A percentile compares a stretch with the other conserved stretches of the same genome.
Conservation (phyloP, 2,113 vertebrate species). For the Motacilla alba region DNA sequence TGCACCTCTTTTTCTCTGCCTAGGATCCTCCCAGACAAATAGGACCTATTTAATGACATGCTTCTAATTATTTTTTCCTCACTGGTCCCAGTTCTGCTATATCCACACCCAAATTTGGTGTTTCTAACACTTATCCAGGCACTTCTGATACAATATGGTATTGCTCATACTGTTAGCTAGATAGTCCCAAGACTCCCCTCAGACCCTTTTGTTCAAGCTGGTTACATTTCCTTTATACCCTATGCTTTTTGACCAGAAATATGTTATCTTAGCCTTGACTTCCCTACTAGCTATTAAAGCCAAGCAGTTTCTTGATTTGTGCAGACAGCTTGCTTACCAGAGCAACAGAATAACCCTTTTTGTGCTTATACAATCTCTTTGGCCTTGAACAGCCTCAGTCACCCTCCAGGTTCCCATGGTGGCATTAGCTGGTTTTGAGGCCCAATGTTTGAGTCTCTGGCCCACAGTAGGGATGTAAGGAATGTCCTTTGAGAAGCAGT, state of each 20-base stretch:
- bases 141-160: neutral
- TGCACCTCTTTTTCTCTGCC: neutral
- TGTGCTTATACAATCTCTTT: neutral
- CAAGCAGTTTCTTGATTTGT: neutral
- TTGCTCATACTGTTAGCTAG: neutral
- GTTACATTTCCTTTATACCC: neutral
- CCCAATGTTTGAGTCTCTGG: neutral
- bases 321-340: neutral
- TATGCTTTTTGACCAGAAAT: neutral
- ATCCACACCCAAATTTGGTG: neutral
- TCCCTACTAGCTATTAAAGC: neutral
- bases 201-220: neutral
- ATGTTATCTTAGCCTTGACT: neutral
- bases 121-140: neutral
- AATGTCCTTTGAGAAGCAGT: neutral
- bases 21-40: neutral
- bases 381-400: neutral
- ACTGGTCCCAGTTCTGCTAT: neutral
- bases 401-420: neutral
- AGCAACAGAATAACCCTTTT: neutral
- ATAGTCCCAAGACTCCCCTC: neutral
- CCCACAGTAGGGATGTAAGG: neutral
- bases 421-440: neutral
- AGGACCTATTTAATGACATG: neutral
- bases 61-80: neutral